Evolutionary conservation across 2,113 vertebrate genomes (phyloP), one percentile per base, ranked within the genome.

Genomic region (Stercorarius parasiticus): DNA sequence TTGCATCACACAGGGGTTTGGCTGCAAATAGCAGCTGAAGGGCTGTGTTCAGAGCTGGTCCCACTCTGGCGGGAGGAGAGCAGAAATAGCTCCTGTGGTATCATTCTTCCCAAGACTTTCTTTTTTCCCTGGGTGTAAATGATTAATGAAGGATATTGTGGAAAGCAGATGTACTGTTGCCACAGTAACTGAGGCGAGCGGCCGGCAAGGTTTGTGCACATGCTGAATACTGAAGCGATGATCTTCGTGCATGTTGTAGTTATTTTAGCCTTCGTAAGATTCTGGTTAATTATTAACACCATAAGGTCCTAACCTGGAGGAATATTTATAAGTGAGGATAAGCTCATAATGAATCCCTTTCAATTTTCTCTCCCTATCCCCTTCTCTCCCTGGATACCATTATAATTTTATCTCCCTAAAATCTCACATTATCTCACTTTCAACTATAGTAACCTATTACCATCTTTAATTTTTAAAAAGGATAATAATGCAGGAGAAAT

Each of bases 251-350:
- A 0, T 36, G 81, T 47, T 89, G 88, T 14, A 53, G 91, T 84
- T 93, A 64, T 95, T 94, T 96, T 21, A 96, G 78, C 90, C 84
- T 91, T 82, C 73, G 55, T 67, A 64, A 93, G 56, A 16, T 59
- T 92, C 93, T 94, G 70, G 88, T 96, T 95, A 97, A 96, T 96
- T 91, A 97, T 97, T 97, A 95, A 97, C 96, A 90, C 65, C 19
- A 0, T 11, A 72, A 94, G 70, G 53, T 86, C 61, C 78, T 91
- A 67, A 91, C 83, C 88, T 80, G 73, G 58, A 52, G 67, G 70
- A 86, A 73, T 66, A 86, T 90, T 94, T 86, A 32, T 85, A 82
- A 94, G 80, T 47, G 62, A 92, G 80, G 62, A 40, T 69, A 82
- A 93, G 58, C 86, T 90, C 71, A 64, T 89, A 59, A 95, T 59